A percentile compares a stretch with the other conserved stretches of the same genome.
phyloP scores from a whole-genome alignment of 2,113 vertebrate species.

The Thryonomys swinderianus region DNA sequence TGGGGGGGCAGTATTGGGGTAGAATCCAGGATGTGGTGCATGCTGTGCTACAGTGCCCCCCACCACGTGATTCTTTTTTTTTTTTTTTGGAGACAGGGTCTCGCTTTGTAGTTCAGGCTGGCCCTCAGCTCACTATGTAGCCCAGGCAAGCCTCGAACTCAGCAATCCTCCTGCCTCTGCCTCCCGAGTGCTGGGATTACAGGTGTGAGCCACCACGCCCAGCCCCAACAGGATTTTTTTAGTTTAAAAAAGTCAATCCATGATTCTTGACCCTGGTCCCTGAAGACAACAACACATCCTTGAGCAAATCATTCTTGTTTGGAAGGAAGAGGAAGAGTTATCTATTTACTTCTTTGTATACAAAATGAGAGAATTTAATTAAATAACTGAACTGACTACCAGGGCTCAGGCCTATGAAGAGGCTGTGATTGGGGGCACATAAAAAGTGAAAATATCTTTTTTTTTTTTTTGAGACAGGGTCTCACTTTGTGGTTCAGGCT shows the following conservation, averaged over 20 bases:
- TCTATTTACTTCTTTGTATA: background rate
- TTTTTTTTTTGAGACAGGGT: too few species aligned
- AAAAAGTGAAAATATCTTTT: constrained; percentile 51
- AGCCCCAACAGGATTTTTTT: background rate
- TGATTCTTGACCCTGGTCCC: background rate
- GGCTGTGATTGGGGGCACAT: constrained; percentile 24
- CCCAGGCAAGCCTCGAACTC: too few species aligned
- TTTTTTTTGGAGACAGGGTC: too few species aligned
- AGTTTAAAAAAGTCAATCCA: background rate
- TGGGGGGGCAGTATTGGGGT: too few species aligned
- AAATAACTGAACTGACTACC: constrained; percentile 62
- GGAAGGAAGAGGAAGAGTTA: too few species aligned
- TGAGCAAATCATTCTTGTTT: background rate
- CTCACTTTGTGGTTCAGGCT: too few species aligned
- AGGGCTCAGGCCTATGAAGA: constrained; percentile 47
- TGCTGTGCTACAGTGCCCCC: background rate
- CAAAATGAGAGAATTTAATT: constrained; percentile 62
- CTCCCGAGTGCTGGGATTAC: too few species aligned
- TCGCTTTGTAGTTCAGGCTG: too few species aligned
- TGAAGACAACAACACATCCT: background rate
- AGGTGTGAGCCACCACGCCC: too few species aligned
- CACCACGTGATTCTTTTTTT: background rate
- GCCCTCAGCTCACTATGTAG: too few species aligned
- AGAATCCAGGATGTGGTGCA: background rate
- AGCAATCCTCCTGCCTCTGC: too few species aligned